Base-by-base conservation (phyloP, 2,113 vertebrate genomes). In the Marcusenius ussheri region DNA sequence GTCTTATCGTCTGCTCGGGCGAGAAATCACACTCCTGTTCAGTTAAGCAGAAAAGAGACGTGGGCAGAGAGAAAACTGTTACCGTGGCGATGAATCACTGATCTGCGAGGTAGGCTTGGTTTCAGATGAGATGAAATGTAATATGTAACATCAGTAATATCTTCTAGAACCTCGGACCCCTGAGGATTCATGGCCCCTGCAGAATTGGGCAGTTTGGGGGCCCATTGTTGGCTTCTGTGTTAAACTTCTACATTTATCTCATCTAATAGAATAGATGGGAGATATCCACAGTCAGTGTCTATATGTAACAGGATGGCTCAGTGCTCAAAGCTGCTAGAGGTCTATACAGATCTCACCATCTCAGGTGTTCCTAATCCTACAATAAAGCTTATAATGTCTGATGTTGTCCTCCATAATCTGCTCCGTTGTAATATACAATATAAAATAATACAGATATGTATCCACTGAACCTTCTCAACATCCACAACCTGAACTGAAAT, bases 11-110 rank as follows among this genome's bases (percentile, higher is more conserved):
- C 74, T 80, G 74, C 85, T 89, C 70, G 88, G 62, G 49, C 31
- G 74, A 80, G 66, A 62, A 58, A 56, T 87, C 89, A 47, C 31
- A 46, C 42, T 89, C 49, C 62, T 45, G 62, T 83, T 90, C 27
- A 21, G 66, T 90, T 66, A 51, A 83, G 70, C 83, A 53, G 83
- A 50, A 77, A 88, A 51, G 90, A 91, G 11, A 89, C 9, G 90
- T 89, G 50, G 70, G 58, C 88, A 70, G 77, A 88, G 80, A 39
- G 35, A 42, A 83, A 88, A 50, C 80, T 87, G 47, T 89, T 89
- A 87, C 89, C 11, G 80, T 17, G 45, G 83, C 85, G 17, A 84
- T 91, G 91, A 92, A 62, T 90, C 90, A 92, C 86, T 53, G 42
- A 89, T 90, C 50, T 88, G 88, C n/a, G 17, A n/a, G 83, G 49